Evolutionary conservation across 2,113 vertebrate species (phyloP), one percentile per base, ranked within the genome.

Genomic region (Stegostoma tigrinum): DNA sequence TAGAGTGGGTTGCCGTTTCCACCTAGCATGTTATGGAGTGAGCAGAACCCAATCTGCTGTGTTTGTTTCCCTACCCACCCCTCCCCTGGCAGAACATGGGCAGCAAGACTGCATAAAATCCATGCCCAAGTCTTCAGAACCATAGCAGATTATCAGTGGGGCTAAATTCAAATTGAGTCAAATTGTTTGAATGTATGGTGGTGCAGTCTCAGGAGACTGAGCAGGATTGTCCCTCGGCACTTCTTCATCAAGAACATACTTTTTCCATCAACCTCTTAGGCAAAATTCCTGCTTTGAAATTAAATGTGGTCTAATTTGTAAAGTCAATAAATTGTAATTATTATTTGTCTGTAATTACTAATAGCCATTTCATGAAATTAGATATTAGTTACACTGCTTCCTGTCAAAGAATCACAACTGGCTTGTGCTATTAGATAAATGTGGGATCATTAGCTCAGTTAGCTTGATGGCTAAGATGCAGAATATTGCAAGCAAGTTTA

Each of bases 301-400:
- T 83, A 42, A 52, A 7, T 48, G 45, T 24, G 52, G 42, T 0
- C 45, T 27, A 52, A 24, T 52, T 87, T 48, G 45, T 27, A 87
- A 87, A 52, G 24, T 87, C 80, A 83, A 83, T 6, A 38, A 83
- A 83, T 19, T 83, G n/a, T 23, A 83, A 83, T 17, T 38, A 83
- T 83, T 83, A 21, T 42, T 42, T 87, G 85, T 12, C 83, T 87
- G 52, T 52, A 12, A 52, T 87, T 52, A 87, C 23, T 52, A 87
- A 48, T 27, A 86, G 17, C 48, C n/a, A 93, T 94, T 94, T 42
- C 67, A 94, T 94, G n/a, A 95, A 95, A 52, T 30, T 52, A 27
- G 67, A 61, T 3, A 7, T 19, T 61, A 30, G 5, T 52, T 72
- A 34, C 45, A 42, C 70, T 95, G 23, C 5, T 38, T 42, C 3